These are phyloP conservation scores for Xestobium rufovillosum DNA, from an alignment of 2,888 invertebrate species.

Conservation along the genomic window DNA sequence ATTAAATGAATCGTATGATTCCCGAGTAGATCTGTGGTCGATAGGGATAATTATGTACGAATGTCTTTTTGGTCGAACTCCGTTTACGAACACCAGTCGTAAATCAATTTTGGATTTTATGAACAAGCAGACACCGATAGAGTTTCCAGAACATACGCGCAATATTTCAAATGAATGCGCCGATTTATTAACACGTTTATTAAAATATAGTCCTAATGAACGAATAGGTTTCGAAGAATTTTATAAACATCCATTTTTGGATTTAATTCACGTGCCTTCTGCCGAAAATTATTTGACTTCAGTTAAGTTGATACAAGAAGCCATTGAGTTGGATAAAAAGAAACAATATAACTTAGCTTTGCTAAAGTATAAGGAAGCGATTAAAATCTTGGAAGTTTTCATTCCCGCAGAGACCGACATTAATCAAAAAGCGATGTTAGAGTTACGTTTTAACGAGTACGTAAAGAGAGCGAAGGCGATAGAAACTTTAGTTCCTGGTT, in stretches of 20 bases:
- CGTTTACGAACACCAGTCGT: not conserved
- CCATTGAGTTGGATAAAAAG: not conserved
- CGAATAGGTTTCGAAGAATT: not conserved
- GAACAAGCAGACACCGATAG: not conserved
- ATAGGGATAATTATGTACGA: slow-evolving; percentile 1
- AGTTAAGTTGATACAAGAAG: not conserved
- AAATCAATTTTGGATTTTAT: not conserved
- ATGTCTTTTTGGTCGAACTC: not conserved
- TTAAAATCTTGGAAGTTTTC: not conserved
- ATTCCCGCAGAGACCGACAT: not conserved
- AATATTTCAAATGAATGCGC: not conserved
- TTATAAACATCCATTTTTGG: not conserved
- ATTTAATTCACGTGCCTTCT: slow-evolving; percentile 1
- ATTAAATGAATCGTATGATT: not conserved
- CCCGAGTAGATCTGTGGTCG: slow-evolving; percentile 1
- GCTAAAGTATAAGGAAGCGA: not conserved
- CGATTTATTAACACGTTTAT: not conserved
- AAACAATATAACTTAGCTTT: not conserved
- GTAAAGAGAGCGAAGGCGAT: not conserved
- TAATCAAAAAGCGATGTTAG: not conserved
- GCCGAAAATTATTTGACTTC: not conserved
- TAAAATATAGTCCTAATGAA: slow-evolving; percentile 2
- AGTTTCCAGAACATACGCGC: too few species aligned
- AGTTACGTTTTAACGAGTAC: not conserved
- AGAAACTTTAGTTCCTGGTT: not conserved